Conservation (phyloP, 2,113 vertebrate species). For the Chaetodon trifascialis region DNA sequence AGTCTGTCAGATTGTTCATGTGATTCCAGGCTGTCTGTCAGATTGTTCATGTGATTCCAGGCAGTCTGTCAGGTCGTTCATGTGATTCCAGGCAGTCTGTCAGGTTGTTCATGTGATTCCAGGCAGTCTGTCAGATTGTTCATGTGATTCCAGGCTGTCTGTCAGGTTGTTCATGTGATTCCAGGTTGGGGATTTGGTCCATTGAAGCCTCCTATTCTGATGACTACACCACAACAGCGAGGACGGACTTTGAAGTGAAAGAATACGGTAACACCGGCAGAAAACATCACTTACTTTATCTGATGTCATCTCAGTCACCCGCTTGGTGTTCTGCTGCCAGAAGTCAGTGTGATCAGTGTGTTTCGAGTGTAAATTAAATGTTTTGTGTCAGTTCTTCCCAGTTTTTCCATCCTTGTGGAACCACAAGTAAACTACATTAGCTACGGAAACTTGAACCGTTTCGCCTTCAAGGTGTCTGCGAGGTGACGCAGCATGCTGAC, state of each 20-base stretch:
- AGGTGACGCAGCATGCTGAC: slow-evolving; percentile 57
- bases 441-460: slow-evolving; percentile 53
- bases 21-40: too few species aligned
- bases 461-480: slow-evolving; percentile 77
- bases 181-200: slow-evolving; percentile 91
- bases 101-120: background rate
- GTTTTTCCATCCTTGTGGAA: slow-evolving; percentile 75
- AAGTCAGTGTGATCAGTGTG: too few species aligned
- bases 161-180: background rate
- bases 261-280: slow-evolving; percentile 85
- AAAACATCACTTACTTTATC: background rate
- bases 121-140: background rate
- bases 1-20: too few species aligned
- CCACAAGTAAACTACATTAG: slow-evolving; percentile 77
- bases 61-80: too few species aligned
- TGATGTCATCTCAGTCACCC: background rate
- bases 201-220: slow-evolving; percentile 90
- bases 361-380: background rate
- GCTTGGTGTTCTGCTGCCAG: background rate
- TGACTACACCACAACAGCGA: slow-evolving; percentile 85
- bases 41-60: too few species aligned
- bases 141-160: slow-evolving; percentile 77
- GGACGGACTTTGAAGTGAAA: slow-evolving; percentile 90
- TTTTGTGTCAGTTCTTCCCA: slow-evolving; percentile 79
- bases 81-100: background rate